Evolutionary conservation across 2,888 invertebrate species (phyloP), one percentile per base, ranked within the genome.

Genomic region (Frankliniella intonsa): DNA sequence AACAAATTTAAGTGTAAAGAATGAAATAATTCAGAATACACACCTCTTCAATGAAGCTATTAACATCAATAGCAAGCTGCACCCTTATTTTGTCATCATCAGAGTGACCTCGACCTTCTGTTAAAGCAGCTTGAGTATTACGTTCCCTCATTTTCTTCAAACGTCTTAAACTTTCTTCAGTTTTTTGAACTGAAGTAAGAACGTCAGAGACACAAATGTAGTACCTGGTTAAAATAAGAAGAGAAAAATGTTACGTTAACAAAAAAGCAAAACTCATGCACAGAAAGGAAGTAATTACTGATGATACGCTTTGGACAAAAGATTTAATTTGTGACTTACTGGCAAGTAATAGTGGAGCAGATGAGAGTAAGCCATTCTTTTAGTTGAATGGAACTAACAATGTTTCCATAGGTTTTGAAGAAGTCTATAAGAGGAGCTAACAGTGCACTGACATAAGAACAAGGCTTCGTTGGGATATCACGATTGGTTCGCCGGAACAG

Each of bases 41-140:
- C 86, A 92, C 91, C 88, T 90, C 91, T 84, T 90, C 89, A 22
- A 92, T 91, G 88, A 95, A 97, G 84, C 92, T 91, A 80, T 91
- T 90, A 0, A 97, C 95, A 89, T 98, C 98, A 27, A 97, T 92
- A 85, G 93, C 92, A 55, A 98, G 90, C 87, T 98, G 98, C 83
- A 94, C 90, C 80, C 97, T 91, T 86, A 98, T 98, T 89, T 98
- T 99, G 87, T 97, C 96, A 87, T 98, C 98, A 87, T 98, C 98
- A 50, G 92, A 93, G 84, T 92, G 89, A n/a, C 92, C 92, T 80
- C 90, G 90, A 84, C 87, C 89, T 84, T 91, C 92, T 83, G 87
- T 89, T 82, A 88, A 86, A 83, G 88, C 88, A 82, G 86, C 85
- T 82, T 86, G 87, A 17, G 86, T 86, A 14, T 89, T 87, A 86